These are phyloP conservation scores for Ophion slaviceki DNA, from an alignment of 2,888 invertebrate species.

Conservation along the genomic window DNA sequence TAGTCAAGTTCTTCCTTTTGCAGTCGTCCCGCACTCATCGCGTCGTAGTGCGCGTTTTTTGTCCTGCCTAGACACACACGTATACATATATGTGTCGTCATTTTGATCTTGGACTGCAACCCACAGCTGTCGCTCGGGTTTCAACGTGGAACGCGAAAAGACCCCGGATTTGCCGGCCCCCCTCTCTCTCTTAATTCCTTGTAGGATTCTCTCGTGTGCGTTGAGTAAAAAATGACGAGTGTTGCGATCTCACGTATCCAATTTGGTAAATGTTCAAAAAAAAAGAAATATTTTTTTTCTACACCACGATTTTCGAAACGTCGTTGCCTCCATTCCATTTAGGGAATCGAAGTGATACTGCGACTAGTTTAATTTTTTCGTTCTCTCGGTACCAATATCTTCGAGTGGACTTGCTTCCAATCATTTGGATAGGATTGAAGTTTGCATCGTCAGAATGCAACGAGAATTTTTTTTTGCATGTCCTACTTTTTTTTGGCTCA, in stretches of 20 bases:
- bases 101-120: conserved; percentile 45
- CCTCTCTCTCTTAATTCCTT: neutral
- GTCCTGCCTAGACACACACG: neutral
- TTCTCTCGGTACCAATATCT: too few relatives aligned
- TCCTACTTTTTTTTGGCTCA: too few relatives aligned
- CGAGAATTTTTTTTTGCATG: neutral
- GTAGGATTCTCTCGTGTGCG: neutral
- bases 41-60: neutral
- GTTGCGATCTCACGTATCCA: neutral
- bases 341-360: neutral
- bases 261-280: neutral
- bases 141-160: conserved; percentile 32
- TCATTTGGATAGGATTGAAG: neutral
- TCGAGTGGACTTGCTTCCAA: too few relatives aligned
- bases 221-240: conserved; percentile 5
- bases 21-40: conserved; percentile 22
- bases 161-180: conserved; percentile 1
- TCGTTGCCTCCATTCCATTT: neutral
- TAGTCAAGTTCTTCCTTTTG: conserved; percentile 40
- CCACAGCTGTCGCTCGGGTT: conserved; percentile 56
- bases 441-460: neutral
- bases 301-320: neutral
- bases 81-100: conserved; percentile 9
- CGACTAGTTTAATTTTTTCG: too few relatives aligned
- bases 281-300: neutral